phyloP scores from a whole-genome alignment of 2,797 vertebrate genomes.

The Enteromius paludinosus region DNA sequence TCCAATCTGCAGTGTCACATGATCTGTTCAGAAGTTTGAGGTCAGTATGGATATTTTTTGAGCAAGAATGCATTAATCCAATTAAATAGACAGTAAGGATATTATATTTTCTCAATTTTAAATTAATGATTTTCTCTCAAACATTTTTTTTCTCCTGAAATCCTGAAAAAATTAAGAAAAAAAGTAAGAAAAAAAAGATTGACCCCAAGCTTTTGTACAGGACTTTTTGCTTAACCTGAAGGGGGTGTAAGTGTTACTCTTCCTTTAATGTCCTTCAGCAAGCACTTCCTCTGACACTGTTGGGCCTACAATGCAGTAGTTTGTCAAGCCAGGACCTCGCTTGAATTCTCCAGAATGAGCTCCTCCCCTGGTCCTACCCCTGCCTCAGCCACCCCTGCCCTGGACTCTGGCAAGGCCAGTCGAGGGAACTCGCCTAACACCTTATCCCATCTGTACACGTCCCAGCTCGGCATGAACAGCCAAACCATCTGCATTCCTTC shows the following conservation, averaged over 20 bases:
- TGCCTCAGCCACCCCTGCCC: slow-evolving; percentile 75
- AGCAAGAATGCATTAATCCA: background rate
- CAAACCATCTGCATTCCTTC: slow-evolving; percentile 87
- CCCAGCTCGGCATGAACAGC: slow-evolving; percentile 77
- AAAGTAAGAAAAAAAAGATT: background rate
- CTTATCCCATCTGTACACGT: slow-evolving; percentile 68
- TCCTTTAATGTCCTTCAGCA: background rate
- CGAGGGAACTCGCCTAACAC: slow-evolving; percentile 71
- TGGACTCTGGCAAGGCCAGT: slow-evolving; percentile 74
- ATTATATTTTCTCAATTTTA: background rate
- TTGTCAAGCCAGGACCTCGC: slow-evolving; percentile 22
- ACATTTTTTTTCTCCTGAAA: background rate
- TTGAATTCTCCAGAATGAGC: slow-evolving; percentile 74
- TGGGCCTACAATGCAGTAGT: slow-evolving; percentile 61
- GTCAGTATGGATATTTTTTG: background rate
- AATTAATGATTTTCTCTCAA: background rate
- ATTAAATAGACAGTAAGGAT: background rate
- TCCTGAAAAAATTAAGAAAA: background rate
- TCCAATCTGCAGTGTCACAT: background rate
- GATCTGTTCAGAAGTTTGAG: background rate
- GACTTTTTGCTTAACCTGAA: background rate
- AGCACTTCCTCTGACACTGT: background rate
- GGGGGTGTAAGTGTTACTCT: background rate
- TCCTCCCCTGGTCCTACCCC: slow-evolving; percentile 78
- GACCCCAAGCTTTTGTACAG: background rate